Base-by-base conservation (phyloP, 1,140 invertebrate genomes). In the Eriocheir sinensis region DNA sequence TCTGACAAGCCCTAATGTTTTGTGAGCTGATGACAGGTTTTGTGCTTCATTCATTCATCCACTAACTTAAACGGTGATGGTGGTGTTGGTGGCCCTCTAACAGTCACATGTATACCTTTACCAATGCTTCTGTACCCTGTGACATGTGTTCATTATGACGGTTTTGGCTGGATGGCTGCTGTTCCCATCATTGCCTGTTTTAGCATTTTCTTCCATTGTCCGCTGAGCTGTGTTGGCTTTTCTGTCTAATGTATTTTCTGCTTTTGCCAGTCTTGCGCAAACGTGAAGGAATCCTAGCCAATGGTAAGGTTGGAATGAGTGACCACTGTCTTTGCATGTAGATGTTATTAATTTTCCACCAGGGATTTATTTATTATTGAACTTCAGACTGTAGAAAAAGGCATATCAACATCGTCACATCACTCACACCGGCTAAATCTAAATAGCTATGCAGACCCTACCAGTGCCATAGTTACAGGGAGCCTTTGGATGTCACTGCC, bases 191-290 rank as follows among this genome's bases (percentile, higher is more conserved):
- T n/a, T n/a, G 60, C 60, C 60, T 72, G 60, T 72, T 89, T 41
- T 90, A 30, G 85, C 40, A 95, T 15, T 94, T 94, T 53, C 89
- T 94, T 30, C 79, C 44, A 89, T 34, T 89, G 86, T 89, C 86
- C 30, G 40, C 8, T 89, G 86, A 38, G 44, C 27, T 89, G 21
- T 72, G 60, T 72, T 72, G 27, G 60, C 21, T 72, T 72, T 72
- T 9, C 88, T 40, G 34, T 95, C 53, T 95, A 85, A 95, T 95
- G 90, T 96, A 89, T 96, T 96, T 97, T 94, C 48, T 34, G 83
- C 72, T 44, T 94, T 94, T 79, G 30, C 89, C 93, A 95, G 94
- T 95, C 94, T 48, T 95, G 72, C 94, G 30, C 80, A 95, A 88
- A 88, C 94, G 85, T 89, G 89, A 91, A 79, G 94, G 94, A 86